Conservation (phyloP, 2,113 vertebrate genomes). For the Lophius piscatorius region DNA sequence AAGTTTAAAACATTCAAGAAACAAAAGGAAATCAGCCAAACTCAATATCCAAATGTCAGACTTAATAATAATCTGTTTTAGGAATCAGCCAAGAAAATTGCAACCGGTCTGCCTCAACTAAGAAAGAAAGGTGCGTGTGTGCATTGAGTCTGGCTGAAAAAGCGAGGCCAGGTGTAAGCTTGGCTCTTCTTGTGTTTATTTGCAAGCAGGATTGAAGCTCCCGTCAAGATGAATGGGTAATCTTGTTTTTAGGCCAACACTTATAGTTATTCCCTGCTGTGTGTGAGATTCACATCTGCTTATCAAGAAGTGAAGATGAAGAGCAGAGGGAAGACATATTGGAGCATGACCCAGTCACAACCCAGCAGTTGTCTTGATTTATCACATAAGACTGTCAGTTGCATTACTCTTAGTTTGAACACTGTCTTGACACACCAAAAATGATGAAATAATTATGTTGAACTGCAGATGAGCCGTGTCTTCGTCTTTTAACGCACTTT, state of each 20-base stretch:
- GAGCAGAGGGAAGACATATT: conserved; percentile 27
- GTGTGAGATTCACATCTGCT: conserved; percentile 62
- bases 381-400: conserved; percentile 18
- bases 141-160: conserved; percentile 35
- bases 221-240: conserved; percentile 33
- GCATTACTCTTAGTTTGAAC: conserved; percentile 13
- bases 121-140: not conserved
- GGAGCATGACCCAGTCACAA: conserved; percentile 17
- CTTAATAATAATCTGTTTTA: too few relatives aligned
- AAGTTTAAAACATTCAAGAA: too few relatives aligned
- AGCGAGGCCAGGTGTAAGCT: conserved; percentile 54
- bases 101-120: too few relatives aligned
- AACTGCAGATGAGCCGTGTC: not conserved
- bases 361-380: conserved; percentile 14
- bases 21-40: too few relatives aligned
- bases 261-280: conserved; percentile 31
- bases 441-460: not conserved
- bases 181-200: conserved; percentile 40
- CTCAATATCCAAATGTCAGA: too few relatives aligned
- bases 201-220: conserved; percentile 16
- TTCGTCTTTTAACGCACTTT: not conserved
- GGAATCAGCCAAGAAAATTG: too few relatives aligned
- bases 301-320: conserved; percentile 38
- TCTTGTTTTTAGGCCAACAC: conserved; percentile 53
- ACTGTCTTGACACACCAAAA: conserved; percentile 11